These are phyloP conservation scores for Piaya cayana DNA, from an alignment of 2,113 vertebrate species.

Conservation along the genomic window DNA sequence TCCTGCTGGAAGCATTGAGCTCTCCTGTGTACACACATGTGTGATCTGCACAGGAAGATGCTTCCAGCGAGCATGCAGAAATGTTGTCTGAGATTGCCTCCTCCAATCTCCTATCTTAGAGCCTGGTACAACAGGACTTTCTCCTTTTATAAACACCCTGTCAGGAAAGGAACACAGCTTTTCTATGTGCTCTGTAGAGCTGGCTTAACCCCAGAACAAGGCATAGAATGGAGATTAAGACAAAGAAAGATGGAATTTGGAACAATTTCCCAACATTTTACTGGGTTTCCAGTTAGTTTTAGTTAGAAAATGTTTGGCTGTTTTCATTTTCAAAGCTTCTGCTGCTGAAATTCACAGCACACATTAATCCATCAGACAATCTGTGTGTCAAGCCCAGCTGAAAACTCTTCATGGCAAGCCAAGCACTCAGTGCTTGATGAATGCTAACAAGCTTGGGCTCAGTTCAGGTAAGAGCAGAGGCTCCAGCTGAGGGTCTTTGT, in stretches of 20 bases:
- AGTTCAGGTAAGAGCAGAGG: not conserved
- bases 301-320: not conserved
- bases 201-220: not conserved
- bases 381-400: not conserved
- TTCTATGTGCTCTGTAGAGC: not conserved
- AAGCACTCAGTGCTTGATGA: not conserved
- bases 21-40: not conserved
- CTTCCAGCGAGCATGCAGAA: not conserved
- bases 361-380: not conserved
- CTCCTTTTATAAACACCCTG: not conserved
- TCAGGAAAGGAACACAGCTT: not conserved
- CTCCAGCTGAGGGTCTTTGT: accelerated
- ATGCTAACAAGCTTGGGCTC: not conserved
- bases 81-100: not conserved
- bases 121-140: not conserved
- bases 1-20: not conserved
- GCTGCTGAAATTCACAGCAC: not conserved
- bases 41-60: not conserved
- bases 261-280: not conserved
- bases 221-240: not conserved
- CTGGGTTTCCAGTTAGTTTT: not conserved
- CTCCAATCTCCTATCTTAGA: not conserved
- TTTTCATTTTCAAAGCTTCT: not conserved
- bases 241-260: not conserved
- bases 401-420: not conserved